Evolutionary conservation across 2,888 invertebrate genomes (phyloP).

Genomic region (Polyommatus iphigenia): DNA sequence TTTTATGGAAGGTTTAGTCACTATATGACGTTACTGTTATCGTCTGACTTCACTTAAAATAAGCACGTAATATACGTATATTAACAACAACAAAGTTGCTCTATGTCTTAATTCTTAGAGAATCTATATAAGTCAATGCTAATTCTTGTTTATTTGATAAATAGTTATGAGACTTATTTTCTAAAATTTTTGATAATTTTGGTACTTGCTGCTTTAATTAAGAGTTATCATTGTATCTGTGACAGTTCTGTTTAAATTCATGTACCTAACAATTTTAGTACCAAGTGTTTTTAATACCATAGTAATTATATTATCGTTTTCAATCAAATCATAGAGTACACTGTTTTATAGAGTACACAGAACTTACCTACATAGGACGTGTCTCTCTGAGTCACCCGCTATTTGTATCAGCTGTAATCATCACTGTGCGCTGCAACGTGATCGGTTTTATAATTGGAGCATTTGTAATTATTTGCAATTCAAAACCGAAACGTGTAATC

Average conservation of each 20-base stretch:
- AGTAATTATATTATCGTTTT: neutral
- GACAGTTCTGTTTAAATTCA: too few relatives aligned
- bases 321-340: neutral
- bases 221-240: neutral
- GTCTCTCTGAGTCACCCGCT: slow-evolving; percentile 19
- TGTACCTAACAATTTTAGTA: too few relatives aligned
- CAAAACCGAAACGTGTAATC: slow-evolving; percentile 17
- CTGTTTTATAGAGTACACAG: neutral
- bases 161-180: too few relatives aligned
- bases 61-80: neutral
- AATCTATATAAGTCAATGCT: too few relatives aligned
- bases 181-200: neutral
- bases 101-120: neutral
- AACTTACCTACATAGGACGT: neutral
- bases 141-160: neutral
- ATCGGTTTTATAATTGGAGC: slow-evolving; percentile 31
- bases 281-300: too few relatives aligned
- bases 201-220: neutral
- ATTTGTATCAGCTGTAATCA: neutral
- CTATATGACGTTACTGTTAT: neutral
- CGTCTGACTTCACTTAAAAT: neutral
- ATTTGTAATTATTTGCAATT: slow-evolving; percentile 36
- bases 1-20: slow-evolving; percentile 12
- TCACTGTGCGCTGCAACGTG: slow-evolving; percentile 18
- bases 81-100: neutral